Conservation (phyloP, 2,113 vertebrate species). For the Percopsis transmontana region DNA sequence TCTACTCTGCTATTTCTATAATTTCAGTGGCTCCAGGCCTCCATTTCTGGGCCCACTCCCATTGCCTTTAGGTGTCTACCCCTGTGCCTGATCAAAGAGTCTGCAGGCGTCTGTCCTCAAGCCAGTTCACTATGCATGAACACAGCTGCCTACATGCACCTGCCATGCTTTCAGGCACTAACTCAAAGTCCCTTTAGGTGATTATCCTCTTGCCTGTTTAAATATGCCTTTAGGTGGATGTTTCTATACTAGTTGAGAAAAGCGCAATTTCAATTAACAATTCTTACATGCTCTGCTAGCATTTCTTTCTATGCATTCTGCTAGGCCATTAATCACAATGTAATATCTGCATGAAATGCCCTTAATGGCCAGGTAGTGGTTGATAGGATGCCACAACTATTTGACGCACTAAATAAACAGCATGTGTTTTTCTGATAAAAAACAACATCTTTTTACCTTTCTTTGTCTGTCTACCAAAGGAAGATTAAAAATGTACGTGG, state of each 20-base stretch:
- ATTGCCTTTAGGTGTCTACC: conserved; percentile 58
- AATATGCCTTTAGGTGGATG: conserved; percentile 44
- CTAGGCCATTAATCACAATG: conserved; percentile 2
- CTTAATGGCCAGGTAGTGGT: too few species aligned
- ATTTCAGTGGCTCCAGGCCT: conserved; percentile 61
- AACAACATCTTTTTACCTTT: neutral
- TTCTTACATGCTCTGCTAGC: conserved; percentile 23
- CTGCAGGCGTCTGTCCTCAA: conserved; percentile 64
- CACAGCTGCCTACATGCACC: conserved; percentile 24
- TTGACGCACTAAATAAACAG: too few species aligned
- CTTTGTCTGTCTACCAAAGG: neutral
- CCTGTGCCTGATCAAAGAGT: conserved; percentile 67
- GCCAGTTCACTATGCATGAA: conserved; percentile 44
- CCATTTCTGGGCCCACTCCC: conserved; percentile 47
- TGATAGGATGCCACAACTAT: neutral
- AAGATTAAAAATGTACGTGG: neutral
- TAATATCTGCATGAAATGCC: too few species aligned
- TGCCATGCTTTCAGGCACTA: conserved; percentile 35
- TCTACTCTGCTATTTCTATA: conserved; percentile 49
- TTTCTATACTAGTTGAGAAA: conserved; percentile 34
- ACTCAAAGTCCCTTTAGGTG: conserved; percentile 41
- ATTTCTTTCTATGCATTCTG: conserved; percentile 20
- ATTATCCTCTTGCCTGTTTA: conserved; percentile 35
- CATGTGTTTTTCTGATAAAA: conserved; percentile 7
- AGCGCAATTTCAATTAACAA: conserved; percentile 38